These are phyloP conservation scores for Drosophila pseudoobscura DNA, from an alignment of 1,140 invertebrate species.

Conservation along the genomic window DNA sequence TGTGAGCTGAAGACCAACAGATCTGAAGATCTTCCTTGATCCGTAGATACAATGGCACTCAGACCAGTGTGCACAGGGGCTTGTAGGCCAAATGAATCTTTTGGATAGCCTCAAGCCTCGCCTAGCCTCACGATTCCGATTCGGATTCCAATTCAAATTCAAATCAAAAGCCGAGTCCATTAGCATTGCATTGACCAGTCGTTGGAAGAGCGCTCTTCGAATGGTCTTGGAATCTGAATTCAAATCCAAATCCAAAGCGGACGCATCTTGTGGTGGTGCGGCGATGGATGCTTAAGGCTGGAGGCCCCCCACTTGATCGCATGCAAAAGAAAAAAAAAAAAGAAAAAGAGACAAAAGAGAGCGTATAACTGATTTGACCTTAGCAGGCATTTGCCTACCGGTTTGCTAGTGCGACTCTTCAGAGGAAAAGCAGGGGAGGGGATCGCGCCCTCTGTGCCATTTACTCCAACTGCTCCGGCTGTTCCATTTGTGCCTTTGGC, in stretches of 20 bases:
- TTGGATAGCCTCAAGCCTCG: constrained; percentile 52
- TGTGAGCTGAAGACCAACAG: no score
- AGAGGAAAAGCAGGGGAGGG: constrained; percentile 18
- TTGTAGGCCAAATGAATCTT: constrained; percentile 71
- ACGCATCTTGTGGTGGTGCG: constrained; percentile 42
- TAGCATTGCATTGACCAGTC: constrained; percentile 65
- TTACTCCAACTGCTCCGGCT: background rate
- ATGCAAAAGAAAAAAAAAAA: no score
- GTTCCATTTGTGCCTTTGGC: constrained; percentile 2
- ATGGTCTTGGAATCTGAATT: constrained; percentile 20
- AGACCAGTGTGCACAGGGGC: constrained; percentile 24
- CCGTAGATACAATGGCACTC: background rate
- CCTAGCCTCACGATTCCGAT: constrained; percentile 47
- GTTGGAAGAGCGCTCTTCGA: constrained; percentile 35
- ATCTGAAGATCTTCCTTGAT: no score
- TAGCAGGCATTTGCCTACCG: constrained; percentile 64
- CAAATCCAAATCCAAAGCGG: constrained; percentile 21
- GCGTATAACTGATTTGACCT: constrained; percentile 74
- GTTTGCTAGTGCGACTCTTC: constrained; percentile 55
- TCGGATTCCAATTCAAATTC: constrained; percentile 58
- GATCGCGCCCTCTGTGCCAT: constrained; percentile 4
- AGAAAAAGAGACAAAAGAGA: constrained; percentile 29
- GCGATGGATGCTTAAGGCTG: constrained; percentile 34
- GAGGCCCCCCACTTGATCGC: constrained; percentile 28
- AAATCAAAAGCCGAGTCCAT: constrained; percentile 50